Evolutionary conservation across 2,797 vertebrate species (phyloP).

Genomic region (Etheostoma perlongum): DNA sequence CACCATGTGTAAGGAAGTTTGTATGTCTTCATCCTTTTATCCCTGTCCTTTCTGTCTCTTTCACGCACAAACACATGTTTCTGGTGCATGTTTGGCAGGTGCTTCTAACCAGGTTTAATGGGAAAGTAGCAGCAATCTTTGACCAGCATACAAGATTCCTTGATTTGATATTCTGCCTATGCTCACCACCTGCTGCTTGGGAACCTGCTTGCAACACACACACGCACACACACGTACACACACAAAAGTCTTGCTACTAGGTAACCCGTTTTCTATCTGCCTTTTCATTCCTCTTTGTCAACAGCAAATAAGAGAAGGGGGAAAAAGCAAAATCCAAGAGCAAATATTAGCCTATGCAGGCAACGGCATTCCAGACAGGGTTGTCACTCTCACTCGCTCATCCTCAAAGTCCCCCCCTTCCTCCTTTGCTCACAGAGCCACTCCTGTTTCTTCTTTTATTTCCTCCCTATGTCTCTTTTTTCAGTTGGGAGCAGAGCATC

Average conservation of each 20-base stretch:
- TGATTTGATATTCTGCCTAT: conserved; percentile 26
- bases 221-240: conserved; percentile 21
- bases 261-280: conserved; percentile 79
- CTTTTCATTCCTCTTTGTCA: conserved; percentile 82
- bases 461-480: conserved; percentile 59
- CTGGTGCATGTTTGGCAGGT: conserved; percentile 29
- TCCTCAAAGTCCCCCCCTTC: conserved; percentile 62
- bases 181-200: conserved; percentile 71
- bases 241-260: conserved; percentile 75
- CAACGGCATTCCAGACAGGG: conserved; percentile 85
- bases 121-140: conserved; percentile 37
- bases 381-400: conserved; percentile 80
- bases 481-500: conserved; percentile 28
- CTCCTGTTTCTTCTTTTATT: conserved; percentile 54
- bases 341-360: conserved; percentile 85
- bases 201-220: conserved; percentile 57
- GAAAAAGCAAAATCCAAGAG: conserved; percentile 79
- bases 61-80: conserved; percentile 12
- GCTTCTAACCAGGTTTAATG: conserved; percentile 38
- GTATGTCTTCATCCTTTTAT: conserved; percentile 51
- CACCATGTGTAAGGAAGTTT: conserved; percentile 55
- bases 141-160: conserved; percentile 50
- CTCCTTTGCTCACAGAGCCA: conserved; percentile 26
- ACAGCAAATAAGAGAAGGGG: conserved; percentile 77
- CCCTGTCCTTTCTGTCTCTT: conserved; percentile 21